A percentile compares a stretch with the other conserved stretches of the same genome.
Evolutionary conservation across 2,113 vertebrate species (phyloP).

Genomic region (Mus musculus): GRCm39 chr15:78036001-78036500

Average conservation of each 20-base stretch:
- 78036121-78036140: background rate
- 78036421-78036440: background rate
- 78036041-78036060: background rate
- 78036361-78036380: background rate
- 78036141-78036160: background rate
- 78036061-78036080: background rate
- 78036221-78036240: background rate
- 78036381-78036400: background rate
- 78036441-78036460: no score
- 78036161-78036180: background rate
- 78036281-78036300: background rate
- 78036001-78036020: background rate
- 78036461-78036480: no score
- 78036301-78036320: background rate
- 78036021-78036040: background rate
- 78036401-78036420: background rate
- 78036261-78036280: background rate
- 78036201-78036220: no score
- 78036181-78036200: no score
- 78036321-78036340: background rate
- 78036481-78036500: background rate
- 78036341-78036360: background rate
- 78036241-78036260: no score
- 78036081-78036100: background rate
- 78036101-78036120: fast-evolving